Percentiles rank a stretch among this genome's conserved stretches.
Conservation (phyloP, 2,888 invertebrate species). For the Bhutanitis thaidina region DNA sequence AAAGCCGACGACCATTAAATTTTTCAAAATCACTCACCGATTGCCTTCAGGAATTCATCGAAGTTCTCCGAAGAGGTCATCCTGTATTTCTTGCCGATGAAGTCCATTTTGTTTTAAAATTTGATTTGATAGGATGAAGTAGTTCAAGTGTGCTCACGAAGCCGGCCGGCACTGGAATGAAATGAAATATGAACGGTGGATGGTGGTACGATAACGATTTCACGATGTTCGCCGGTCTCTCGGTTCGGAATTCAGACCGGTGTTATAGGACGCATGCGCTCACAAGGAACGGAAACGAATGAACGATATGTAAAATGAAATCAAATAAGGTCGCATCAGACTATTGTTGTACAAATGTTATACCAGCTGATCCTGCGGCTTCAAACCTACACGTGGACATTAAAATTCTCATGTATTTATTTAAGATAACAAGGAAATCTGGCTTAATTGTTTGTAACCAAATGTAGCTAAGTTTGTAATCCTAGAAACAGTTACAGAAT, state of each 20-base stretch:
- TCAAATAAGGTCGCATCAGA: too few relatives aligned
- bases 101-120: conserved; percentile 57
- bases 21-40: conserved; percentile 82
- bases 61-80: conserved; percentile 89
- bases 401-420: too few relatives aligned
- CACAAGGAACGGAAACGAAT: conserved; percentile 10
- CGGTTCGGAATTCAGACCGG: too few relatives aligned
- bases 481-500: too few relatives aligned
- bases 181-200: conserved; percentile 29
- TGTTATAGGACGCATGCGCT: conserved; percentile 28
- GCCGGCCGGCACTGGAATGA: conserved; percentile 60
- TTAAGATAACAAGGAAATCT: too few relatives aligned
- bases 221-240: neutral
- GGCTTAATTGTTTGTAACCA: too few relatives aligned
- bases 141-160: conserved; percentile 32
- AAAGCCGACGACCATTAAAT: conserved; percentile 56
- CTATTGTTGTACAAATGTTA: conserved; percentile 82
- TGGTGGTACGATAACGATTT: neutral
- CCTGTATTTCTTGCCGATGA: too few relatives aligned
- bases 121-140: conserved; percentile 25
- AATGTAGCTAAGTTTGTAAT: too few relatives aligned
- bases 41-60: conserved; percentile 92
- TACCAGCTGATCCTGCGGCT: conserved; percentile 65
- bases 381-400: conserved; percentile 84
- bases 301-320: too few relatives aligned